Conservation (phyloP, 2,888 invertebrate species). For the Leptopterna dolabrata region DNA sequence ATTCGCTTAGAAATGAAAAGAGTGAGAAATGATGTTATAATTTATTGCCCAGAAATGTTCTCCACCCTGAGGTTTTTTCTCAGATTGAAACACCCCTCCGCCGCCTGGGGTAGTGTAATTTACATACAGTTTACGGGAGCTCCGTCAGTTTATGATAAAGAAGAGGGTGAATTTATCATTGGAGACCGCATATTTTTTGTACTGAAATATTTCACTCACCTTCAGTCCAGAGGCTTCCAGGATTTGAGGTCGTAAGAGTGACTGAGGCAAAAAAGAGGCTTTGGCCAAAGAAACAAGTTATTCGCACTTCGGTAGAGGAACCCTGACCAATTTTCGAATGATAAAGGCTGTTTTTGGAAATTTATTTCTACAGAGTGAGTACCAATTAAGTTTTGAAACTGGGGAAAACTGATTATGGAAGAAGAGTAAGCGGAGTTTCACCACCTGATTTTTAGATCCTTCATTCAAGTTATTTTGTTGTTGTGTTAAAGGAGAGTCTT, state of each 20-base stretch:
- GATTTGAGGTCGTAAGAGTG: not conserved
- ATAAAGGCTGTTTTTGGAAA: conserved; percentile 41
- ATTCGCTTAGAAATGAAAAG: too few species aligned
- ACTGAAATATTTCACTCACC: conserved; percentile 20
- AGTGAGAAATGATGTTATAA: too few species aligned
- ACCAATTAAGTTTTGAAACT: conserved; percentile 31
- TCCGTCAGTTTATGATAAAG: not conserved
- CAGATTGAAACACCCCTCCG: not conserved
- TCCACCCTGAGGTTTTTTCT: not conserved
- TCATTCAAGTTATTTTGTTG: not conserved
- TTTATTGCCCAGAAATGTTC: conserved; percentile 10
- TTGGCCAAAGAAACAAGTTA: not conserved
- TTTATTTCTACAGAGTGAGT: not conserved
- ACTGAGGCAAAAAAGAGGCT: conserved; percentile 1
- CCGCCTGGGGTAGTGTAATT: conserved; percentile 20
- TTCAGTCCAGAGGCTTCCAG: not conserved
- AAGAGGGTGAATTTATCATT: conserved; percentile 21
- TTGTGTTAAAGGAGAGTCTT: not conserved
- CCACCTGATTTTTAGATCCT: not conserved
- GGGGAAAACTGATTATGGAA: not conserved
- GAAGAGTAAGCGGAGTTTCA: not conserved
- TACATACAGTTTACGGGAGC: conserved; percentile 29
- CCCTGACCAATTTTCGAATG: conserved; percentile 27
- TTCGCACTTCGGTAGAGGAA: not conserved
- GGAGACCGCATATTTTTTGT: conserved; percentile 27